Percentiles rank a stretch among this genome's conserved stretches.
phyloP scores from a whole-genome alignment of 2,797 vertebrate genomes.

The Telmatherina bonti region DNA sequence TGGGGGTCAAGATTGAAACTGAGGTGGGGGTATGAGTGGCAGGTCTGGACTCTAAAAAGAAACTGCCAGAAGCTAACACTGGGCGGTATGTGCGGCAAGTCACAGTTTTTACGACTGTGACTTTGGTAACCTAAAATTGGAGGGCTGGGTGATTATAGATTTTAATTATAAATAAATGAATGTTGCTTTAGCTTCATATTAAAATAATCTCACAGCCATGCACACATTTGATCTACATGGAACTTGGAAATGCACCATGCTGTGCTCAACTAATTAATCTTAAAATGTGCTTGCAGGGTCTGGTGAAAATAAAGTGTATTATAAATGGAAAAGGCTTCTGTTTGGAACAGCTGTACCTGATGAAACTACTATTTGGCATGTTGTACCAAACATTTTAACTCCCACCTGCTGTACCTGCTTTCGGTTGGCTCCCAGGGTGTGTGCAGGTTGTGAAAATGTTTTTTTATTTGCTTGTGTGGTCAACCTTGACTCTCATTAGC shows the following conservation, averaged over 20 bases:
- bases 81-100: constrained; percentile 71
- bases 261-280: constrained; percentile 7
- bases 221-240: background rate
- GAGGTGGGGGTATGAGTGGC: constrained; percentile 60
- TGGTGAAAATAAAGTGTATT: constrained; percentile 7
- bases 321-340: background rate
- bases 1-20: constrained; percentile 39
- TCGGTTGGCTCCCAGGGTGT: constrained; percentile 28
- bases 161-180: background rate
- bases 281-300: background rate
- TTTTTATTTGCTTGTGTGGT: constrained; percentile 61
- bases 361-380: constrained; percentile 13
- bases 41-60: constrained; percentile 60
- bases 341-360: constrained; percentile 17
- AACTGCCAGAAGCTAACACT: constrained; percentile 46
- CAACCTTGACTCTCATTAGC: constrained; percentile 58
- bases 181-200: background rate
- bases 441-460: constrained; percentile 42
- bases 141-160: constrained; percentile 12
- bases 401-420: constrained; percentile 24
- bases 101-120: constrained; percentile 81
- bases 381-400: constrained; percentile 31
- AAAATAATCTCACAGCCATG: background rate
- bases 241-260: background rate
- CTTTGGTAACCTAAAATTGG: constrained; percentile 72